Base-by-base conservation (phyloP, 2,797 vertebrate genomes). In the Phrynocephalus vlangalii region DNA sequence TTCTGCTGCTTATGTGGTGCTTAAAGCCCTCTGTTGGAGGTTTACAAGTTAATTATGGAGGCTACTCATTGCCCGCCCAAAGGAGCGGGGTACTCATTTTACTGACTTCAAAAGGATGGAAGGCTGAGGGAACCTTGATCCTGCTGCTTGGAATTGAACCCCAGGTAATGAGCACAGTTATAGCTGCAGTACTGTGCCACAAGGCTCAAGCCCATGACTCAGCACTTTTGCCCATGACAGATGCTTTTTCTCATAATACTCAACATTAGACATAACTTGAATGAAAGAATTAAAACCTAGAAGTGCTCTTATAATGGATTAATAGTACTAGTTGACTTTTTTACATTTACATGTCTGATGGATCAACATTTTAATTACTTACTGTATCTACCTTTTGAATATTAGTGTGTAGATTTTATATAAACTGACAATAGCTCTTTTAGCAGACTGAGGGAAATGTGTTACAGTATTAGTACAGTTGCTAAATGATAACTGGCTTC, bases 351-450 rank as follows among this genome's bases (percentile, higher is more conserved):
- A 24, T 6, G 16, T 18, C 60, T 66, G 63, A 80, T 20, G 11
- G 20, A 30, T 85, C 79, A 68, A 52, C 13, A 50, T 71, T 52
- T 79, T 79, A 76, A 26, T 52, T 30, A 70, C 28, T 56, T 67
- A 38, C 38, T 38, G 38, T 38, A 70, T 67, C 24, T 15, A 18
- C 48, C 63, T 70, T 78, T 86, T 79, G 70, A 79, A n/a, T 24
- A 30, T 52, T 85, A 6, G 44, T 26, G 75, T 30, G 73, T 84
- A 75, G 73, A 63, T 75, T 75, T 84, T 75, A 38, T n/a, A 84
- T 44, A 16, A 72, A 76, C 20, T 38, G 15, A 52, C 30, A 71
- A 38, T 70, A 26, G 63, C 44, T 66, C 38, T 85, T 78, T 85
- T 16, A 52, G n/a, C 33, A 85, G 76, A 50, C 76, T 67, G 20